Evolutionary conservation across 2,797 vertebrate species (phyloP).

Genomic region (Chaunax sp.): DNA sequence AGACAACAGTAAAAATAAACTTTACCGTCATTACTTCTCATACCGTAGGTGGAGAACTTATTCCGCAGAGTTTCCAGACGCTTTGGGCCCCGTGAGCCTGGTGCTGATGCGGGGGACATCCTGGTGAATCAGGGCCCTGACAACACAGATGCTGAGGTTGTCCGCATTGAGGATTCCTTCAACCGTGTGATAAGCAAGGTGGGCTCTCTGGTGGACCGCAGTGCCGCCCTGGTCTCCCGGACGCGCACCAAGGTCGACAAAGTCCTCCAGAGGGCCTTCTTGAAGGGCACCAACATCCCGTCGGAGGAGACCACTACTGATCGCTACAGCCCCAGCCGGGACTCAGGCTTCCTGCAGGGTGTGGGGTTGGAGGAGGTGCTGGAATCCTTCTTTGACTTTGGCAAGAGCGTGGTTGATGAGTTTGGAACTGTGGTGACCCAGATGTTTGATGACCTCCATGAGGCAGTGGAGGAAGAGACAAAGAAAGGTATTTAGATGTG

Average conservation of each 20-base stretch:
- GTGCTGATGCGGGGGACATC: constrained; percentile 61
- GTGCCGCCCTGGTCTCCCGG: constrained; percentile 82
- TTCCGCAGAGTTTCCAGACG: constrained; percentile 85
- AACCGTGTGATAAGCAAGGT: constrained; percentile 79
- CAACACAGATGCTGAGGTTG: constrained; percentile 76
- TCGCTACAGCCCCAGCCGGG: constrained; percentile 68
- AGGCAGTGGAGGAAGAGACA: constrained; percentile 67
- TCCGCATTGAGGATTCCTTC: constrained; percentile 86
- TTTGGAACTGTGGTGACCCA: constrained; percentile 86
- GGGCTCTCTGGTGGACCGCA: constrained; percentile 84
- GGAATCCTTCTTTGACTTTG: constrained; percentile 88
- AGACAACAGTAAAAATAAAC: neutral
- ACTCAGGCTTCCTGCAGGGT: constrained; percentile 77
- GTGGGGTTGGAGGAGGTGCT: constrained; percentile 86
- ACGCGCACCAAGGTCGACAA: constrained; percentile 86
- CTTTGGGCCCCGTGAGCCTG: constrained; percentile 76
- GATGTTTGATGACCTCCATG: constrained; percentile 79
- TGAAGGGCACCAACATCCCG: constrained; percentile 65
- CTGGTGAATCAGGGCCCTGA: constrained; percentile 73
- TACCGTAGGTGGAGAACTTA: constrained; percentile 85
- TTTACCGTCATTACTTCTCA: neutral
- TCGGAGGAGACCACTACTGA: constrained; percentile 44
- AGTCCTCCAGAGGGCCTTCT: constrained; percentile 85
- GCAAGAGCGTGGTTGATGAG: constrained; percentile 85
- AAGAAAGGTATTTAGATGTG: constrained; percentile 74